Percentiles rank a stretch among this genome's conserved stretches.
phyloP scores from a whole-genome alignment of 2,113 vertebrate species.

The Colistium nudipinnis region DNA sequence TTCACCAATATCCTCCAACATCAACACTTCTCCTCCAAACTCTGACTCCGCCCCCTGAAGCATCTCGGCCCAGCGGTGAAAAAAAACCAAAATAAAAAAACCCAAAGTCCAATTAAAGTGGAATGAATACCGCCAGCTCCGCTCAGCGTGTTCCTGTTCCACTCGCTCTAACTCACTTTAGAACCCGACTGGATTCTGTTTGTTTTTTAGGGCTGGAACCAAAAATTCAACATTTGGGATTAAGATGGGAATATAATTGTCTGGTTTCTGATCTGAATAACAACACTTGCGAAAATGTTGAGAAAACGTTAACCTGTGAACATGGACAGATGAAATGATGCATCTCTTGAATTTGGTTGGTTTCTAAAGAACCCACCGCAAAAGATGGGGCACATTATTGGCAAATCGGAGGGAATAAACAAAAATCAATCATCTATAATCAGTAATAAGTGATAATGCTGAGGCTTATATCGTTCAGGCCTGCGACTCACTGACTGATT shows the following conservation, averaged over 20 bases:
- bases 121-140: slow-evolving; percentile 36
- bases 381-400: too few relatives aligned
- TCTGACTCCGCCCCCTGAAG: not conserved
- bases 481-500: slow-evolving; percentile 26
- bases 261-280: not conserved
- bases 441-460: too few relatives aligned
- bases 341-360: too few relatives aligned
- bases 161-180: slow-evolving; percentile 1
- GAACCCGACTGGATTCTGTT: not conserved
- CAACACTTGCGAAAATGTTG: too few relatives aligned
- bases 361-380: too few relatives aligned
- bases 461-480: not conserved
- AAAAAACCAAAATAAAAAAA: too few relatives aligned
- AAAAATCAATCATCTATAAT: too few relatives aligned
- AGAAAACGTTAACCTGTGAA: too few relatives aligned
- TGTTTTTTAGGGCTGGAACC: not conserved
- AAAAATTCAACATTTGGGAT: not conserved
- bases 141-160: slow-evolving; percentile 8
- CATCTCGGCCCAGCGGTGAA: slow-evolving; percentile 8
- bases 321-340: too few relatives aligned
- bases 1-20: slow-evolving; percentile 24
- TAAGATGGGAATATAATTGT: not conserved
- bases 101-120: slow-evolving; percentile 23
- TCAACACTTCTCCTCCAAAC: slow-evolving; percentile 21
- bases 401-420: too few relatives aligned